Percentiles rank a stretch among this genome's conserved stretches.
These are phyloP conservation scores for Diaphora mendica DNA, from an alignment of 2,888 invertebrate genomes.

Conservation along the genomic window DNA sequence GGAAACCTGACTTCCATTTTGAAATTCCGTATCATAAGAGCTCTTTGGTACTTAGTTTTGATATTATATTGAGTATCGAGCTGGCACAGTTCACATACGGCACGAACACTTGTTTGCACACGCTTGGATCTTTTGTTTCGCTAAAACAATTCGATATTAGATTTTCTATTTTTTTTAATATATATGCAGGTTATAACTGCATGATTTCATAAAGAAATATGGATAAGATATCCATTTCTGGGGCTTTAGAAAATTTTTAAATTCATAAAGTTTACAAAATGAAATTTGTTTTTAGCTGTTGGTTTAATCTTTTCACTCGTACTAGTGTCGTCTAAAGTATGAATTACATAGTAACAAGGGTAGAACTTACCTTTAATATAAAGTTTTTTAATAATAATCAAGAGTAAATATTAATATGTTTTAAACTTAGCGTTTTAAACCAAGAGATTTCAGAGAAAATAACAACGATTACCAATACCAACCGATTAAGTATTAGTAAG, in stretches of 20 bases:
- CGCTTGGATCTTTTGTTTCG: background rate
- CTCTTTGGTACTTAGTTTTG: background rate
- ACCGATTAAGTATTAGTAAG: no score
- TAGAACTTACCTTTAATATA: no score
- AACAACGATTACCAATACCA: no score
- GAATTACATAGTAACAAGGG: no score
- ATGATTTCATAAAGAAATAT: background rate
- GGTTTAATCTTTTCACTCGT: no score
- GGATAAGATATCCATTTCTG: background rate
- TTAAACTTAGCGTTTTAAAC: no score
- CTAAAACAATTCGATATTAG: background rate
- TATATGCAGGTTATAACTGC: background rate
- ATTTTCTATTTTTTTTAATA: constrained; percentile 3
- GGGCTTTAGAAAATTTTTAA: background rate
- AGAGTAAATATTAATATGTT: no score
- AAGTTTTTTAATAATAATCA: no score
- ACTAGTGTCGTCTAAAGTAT: no score
- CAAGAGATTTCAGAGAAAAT: no score
- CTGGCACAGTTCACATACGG: background rate
- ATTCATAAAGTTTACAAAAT: background rate
- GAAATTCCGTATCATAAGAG: background rate
- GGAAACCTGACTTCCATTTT: background rate
- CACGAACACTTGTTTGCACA: background rate
- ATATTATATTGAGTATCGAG: background rate
- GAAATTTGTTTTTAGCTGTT: background rate